phyloP scores from a whole-genome alignment of 2,113 vertebrate species.

The Talpa occidentalis region DNA sequence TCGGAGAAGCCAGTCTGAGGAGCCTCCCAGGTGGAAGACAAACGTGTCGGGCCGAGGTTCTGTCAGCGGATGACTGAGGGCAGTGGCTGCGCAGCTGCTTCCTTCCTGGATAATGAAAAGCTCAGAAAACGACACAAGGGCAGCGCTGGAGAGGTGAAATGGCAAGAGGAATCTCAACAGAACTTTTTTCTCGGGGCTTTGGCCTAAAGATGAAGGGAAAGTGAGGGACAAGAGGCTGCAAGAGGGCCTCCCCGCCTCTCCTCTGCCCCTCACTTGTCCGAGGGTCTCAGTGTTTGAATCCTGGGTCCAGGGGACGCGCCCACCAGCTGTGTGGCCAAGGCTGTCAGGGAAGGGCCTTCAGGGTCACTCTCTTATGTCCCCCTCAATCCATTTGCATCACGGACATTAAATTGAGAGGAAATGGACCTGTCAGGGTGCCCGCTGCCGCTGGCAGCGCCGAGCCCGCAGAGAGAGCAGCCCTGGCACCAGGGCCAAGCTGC shows the following conservation, averaged over 20 bases:
- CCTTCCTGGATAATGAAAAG: not conserved
- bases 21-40: not conserved
- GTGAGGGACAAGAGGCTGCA: not conserved
- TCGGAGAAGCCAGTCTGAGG: not conserved
- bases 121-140: not conserved
- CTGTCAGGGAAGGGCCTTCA: not conserved
- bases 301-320: no score
- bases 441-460: not conserved
- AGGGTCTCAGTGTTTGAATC: no score
- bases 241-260: no score
- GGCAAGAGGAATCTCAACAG: not conserved
- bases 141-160: not conserved
- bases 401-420: not conserved
- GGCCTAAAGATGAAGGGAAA: not conserved
- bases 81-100: not conserved
- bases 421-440: accelerated
- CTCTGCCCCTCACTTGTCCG: accelerated
- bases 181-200: not conserved
- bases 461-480: not conserved
- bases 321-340: not conserved
- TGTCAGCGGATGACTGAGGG: accelerated
- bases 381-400: not conserved
- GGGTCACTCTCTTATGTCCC: no score
- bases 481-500: no score
- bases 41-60: not conserved